Percentiles rank a stretch among this genome's conserved stretches.
Evolutionary conservation across 1,140 invertebrate species (phyloP).

Genomic region (Ips nitidus): DNA sequence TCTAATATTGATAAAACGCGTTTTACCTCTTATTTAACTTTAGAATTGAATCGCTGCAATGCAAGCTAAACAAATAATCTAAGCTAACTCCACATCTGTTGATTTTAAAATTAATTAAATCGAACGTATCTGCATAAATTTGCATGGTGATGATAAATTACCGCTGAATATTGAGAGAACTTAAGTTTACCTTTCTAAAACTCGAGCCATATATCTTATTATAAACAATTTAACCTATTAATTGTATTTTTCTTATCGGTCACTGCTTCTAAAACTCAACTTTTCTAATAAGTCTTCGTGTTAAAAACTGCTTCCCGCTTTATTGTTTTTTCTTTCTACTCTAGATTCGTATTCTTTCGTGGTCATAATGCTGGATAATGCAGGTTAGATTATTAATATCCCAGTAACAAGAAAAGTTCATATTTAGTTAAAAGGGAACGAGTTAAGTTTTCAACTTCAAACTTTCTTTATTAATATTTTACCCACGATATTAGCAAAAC

Average conservation of each 20-base stretch:
- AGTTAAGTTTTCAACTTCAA: slow-evolving; percentile 32
- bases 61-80: neutral
- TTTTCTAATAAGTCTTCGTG: slow-evolving; percentile 21
- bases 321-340: slow-evolving; percentile 6
- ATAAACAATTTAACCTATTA: neutral
- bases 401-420: slow-evolving; percentile 27
- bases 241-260: neutral
- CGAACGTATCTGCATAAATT: slow-evolving; percentile 3
- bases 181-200: slow-evolving; percentile 6
- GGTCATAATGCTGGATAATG: slow-evolving; percentile 16
- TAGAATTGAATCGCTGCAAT: neutral
- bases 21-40: neutral
- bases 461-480: slow-evolving; percentile 31
- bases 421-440: slow-evolving; percentile 28
- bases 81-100: neutral
- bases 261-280: slow-evolving; percentile 12
- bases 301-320: slow-evolving; percentile 16
- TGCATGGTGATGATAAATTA: slow-evolving; percentile 7
- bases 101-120: slow-evolving; percentile 15
- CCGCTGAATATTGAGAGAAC: neutral
- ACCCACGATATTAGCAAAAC: slow-evolving; percentile 21
- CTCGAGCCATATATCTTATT: neutral
- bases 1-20: neutral
- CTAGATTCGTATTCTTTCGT: slow-evolving; percentile 5
- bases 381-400: slow-evolving; percentile 25